Conservation (phyloP, 2,888 invertebrate genomes). For the Latrodectus hesperus region DNA sequence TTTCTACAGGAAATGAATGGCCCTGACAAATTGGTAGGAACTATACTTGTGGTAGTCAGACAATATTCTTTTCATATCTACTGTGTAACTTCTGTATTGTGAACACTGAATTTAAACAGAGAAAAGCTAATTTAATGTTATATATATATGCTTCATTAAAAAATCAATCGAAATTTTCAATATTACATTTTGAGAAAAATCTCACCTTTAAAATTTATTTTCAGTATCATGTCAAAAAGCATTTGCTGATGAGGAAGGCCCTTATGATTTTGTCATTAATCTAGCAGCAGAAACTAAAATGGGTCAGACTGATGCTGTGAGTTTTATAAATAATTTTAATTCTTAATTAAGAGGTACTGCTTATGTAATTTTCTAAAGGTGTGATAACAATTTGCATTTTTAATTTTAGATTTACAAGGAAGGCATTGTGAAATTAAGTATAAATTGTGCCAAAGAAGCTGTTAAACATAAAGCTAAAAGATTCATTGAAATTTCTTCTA, state of each 20-base stretch:
- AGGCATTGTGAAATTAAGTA: conserved; percentile 87
- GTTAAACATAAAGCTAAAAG: conserved; percentile 81
- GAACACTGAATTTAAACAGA: no score
- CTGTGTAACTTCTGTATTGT: no score
- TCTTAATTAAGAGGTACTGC: neutral
- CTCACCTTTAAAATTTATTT: conserved; percentile 6
- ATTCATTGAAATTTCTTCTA: conserved; percentile 89
- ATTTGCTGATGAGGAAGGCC: conserved; percentile 79
- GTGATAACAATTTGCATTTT: neutral
- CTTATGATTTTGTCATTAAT: conserved; percentile 88
- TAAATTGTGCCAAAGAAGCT: conserved; percentile 88
- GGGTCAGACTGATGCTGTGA: conserved; percentile 87
- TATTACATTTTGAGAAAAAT: neutral
- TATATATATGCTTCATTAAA: no score
- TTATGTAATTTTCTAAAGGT: neutral
- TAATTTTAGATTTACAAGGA: conserved; percentile 83
- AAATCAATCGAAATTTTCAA: no score
- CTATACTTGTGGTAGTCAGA: no score
- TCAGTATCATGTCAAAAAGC: conserved; percentile 87
- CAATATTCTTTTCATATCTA: no score
- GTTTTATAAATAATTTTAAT: neutral
- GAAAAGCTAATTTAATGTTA: no score
- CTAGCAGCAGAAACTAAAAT: conserved; percentile 93
- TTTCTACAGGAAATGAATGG: no score
- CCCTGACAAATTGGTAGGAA: no score